These are phyloP conservation scores for Papilio machaon DNA, from an alignment of 1,140 invertebrate genomes.

Conservation along the genomic window DNA sequence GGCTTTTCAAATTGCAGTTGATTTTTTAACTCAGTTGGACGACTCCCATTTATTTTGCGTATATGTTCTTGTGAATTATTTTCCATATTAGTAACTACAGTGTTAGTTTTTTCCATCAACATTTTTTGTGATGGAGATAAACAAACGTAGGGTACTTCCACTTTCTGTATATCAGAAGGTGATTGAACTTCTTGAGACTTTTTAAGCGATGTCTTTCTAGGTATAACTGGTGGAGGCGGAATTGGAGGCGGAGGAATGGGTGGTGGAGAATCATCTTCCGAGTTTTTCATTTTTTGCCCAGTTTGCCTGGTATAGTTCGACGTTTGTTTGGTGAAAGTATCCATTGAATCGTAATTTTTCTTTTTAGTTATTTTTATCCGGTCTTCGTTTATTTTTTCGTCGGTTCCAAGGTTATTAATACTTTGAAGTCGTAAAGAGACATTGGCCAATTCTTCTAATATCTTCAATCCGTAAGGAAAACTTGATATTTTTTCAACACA, in stretches of 20 bases:
- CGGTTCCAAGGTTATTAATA: constrained; percentile 56
- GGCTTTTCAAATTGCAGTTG: constrained; percentile 26
- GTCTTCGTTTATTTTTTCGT: constrained; percentile 37
- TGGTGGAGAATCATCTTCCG: constrained; percentile 32
- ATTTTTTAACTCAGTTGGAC: not conserved
- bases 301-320: not conserved
- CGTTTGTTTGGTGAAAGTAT: not conserved
- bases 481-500: constrained; percentile 85
- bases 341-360: not conserved
- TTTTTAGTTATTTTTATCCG: not conserved
- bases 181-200: constrained; percentile 70
- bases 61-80: constrained; percentile 84
- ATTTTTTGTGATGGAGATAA: constrained; percentile 88
- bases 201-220: constrained; percentile 73
- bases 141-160: constrained; percentile 85
- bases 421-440: constrained; percentile 84
- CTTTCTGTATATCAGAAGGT: constrained; percentile 83
- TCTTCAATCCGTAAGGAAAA: constrained; percentile 85
- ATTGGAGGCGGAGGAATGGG: not conserved
- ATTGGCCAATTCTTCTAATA: constrained; percentile 85
- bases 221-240: constrained; percentile 43
- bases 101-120: constrained; percentile 77
- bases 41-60: constrained; percentile 67
- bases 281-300: constrained; percentile 16
- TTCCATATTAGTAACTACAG: constrained; percentile 67